A percentile compares a stretch with the other conserved stretches of the same genome.
These are phyloP conservation scores for Calosoma granatense DNA, from an alignment of 1,140 invertebrate genomes.

Conservation along the genomic window DNA sequence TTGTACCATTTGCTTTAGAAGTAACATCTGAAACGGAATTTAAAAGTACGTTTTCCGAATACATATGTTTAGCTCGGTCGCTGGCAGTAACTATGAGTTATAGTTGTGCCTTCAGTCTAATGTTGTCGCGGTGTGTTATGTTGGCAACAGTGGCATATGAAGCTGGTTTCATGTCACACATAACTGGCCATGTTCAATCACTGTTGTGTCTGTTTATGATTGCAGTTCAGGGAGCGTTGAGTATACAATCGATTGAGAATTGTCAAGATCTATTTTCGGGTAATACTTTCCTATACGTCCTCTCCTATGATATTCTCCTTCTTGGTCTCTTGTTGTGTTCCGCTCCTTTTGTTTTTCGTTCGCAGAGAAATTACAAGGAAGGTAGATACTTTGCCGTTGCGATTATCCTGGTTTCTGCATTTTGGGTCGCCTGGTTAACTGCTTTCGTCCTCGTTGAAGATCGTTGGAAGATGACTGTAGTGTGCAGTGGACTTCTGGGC, in stretches of 20 bases:
- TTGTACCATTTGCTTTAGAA: constrained; percentile 44
- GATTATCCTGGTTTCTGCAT: constrained; percentile 33
- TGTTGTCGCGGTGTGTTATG: constrained; percentile 44
- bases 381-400: constrained; percentile 41
- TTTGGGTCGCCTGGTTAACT: constrained; percentile 44
- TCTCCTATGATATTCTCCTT: constrained; percentile 44
- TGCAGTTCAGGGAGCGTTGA: constrained; percentile 41
- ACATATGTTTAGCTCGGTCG: constrained; percentile 24
- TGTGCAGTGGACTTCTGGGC: constrained; percentile 45
- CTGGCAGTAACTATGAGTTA: constrained; percentile 41
- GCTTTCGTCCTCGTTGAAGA: constrained; percentile 37
- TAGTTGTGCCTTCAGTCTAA: constrained; percentile 41
- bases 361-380: constrained; percentile 52
- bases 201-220: constrained; percentile 45
- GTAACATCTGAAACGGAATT: constrained; percentile 17
- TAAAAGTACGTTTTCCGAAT: background rate
- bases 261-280: constrained; percentile 36
- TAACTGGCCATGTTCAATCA: constrained; percentile 47
- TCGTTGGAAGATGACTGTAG: constrained; percentile 42
- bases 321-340: constrained; percentile 40
- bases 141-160: constrained; percentile 45
- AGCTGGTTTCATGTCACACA: constrained; percentile 47
- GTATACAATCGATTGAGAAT: constrained; percentile 35
- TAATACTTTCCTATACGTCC: constrained; percentile 33
- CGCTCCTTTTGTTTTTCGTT: constrained; percentile 43